A percentile compares a stretch with the other conserved stretches of the same genome.
phyloP scores from a whole-genome alignment of 2,888 invertebrate genomes.

The Aphodius granarius region DNA sequence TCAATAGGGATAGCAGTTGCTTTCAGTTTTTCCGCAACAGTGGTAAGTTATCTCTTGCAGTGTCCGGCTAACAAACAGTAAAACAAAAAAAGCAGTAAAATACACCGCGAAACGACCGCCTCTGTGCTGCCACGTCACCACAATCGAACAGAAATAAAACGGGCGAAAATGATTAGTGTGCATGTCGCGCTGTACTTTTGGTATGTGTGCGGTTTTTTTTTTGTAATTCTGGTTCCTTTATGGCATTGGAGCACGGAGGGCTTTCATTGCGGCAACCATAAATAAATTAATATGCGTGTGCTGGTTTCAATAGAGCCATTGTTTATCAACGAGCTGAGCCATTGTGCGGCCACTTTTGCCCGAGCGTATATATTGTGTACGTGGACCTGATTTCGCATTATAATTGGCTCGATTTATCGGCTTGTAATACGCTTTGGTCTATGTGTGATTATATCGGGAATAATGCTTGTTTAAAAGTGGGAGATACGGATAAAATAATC shows the following conservation, averaged over 20 bases:
- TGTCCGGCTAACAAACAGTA: no score
- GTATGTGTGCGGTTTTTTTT: conserved; percentile 1
- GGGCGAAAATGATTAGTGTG: conserved; percentile 16
- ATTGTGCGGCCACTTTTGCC: conserved; percentile 11
- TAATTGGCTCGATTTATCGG: conserved; percentile 13
- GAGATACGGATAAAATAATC: no score
- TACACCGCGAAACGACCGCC: no score
- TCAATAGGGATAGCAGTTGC: conserved; percentile 11
- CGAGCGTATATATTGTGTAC: conserved; percentile 7
- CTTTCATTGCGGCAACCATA: conserved; percentile 13
- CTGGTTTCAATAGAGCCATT: conserved; percentile 22
- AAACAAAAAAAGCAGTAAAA: no score
- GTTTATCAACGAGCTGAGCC: conserved; percentile 17
- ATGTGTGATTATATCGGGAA: no score
- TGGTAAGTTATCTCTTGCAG: conserved; percentile 8
- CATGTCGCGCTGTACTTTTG: not conserved
- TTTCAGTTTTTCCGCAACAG: not conserved
- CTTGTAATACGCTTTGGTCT: conserved; percentile 7
- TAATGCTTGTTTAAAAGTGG: no score
- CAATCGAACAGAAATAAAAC: conserved; percentile 13
- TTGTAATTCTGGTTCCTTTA: conserved; percentile 17
- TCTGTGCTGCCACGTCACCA: not conserved
- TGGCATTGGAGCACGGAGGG: conserved; percentile 17
- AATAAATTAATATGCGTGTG: conserved; percentile 26
- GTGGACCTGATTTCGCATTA: conserved; percentile 3